Base-by-base conservation (phyloP, 2,888 invertebrate species). In the Eupeodes luniger region DNA sequence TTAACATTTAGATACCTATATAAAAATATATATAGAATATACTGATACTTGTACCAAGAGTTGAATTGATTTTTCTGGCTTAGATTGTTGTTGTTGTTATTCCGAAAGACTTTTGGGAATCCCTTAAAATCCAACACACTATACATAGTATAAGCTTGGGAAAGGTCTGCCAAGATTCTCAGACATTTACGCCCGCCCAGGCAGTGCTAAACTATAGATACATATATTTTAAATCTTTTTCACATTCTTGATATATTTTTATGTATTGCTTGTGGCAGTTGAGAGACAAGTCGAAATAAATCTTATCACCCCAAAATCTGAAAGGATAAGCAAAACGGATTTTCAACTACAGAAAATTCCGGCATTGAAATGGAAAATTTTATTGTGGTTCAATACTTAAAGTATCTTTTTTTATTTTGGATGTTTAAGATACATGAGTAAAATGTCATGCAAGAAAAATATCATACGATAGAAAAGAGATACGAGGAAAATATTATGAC, bases 51-150 rank as follows among this genome's bases (percentile, higher is more conserved):
- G 59, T 47, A 53, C 16, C 49, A 69, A 40, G 44, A 70, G 70
- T 7, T 4, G 62, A 86, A 82, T 86, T 78, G 85, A 86, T 86
- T 78, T 86, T 78, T 86, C 85, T 82, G 74, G 27, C 44, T 62
- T 67, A 62, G 82, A 86, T 75, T 78, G 67, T 57, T 78, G 77
- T 61, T 76, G 64, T 53, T 27, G 27, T 27, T 27, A 27, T 27
- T 27, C 27, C 3, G 27, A 44, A 59, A 44, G 69, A 57, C 53
- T 53, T 80, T 27, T 53, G 51, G 51, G 51, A 34, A 34, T 51
- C n/a, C n/a, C 66, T 9, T 7, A 40, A 9, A n/a, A 49, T 1
- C 7, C 5, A 9, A 9, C 14, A 44, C 44, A 27, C 6, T 40
- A 9, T 40, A 7, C 40, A 40, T 40, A 27, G 11, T 44, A 16